phyloP scores from a whole-genome alignment of 2,888 invertebrate genomes.

The Tuta absoluta region DNA sequence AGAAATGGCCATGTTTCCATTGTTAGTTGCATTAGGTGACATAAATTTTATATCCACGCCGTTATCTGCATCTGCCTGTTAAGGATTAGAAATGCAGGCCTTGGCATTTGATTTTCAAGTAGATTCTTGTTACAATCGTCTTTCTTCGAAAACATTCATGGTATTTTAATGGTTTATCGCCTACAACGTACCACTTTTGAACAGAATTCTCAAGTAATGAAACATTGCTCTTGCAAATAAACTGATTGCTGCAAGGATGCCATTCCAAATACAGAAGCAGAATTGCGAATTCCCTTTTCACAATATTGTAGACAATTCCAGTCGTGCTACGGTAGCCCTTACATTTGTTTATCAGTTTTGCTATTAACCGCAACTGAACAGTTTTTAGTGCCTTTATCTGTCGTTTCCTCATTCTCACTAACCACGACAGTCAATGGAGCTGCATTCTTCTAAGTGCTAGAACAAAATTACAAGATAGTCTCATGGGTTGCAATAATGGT shows the following conservation, averaged over 20 bases:
- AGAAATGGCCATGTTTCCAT: conserved; percentile 32
- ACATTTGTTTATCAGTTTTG: conserved; percentile 21
- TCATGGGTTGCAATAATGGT: conserved; percentile 44
- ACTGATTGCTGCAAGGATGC: conserved; percentile 12
- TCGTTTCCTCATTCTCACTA: conserved; percentile 39
- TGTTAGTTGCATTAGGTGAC: conserved; percentile 16
- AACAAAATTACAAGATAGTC: conserved; percentile 54
- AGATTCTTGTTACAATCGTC: not conserved
- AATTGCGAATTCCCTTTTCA: conserved; percentile 17
- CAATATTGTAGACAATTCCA: conserved; percentile 15
- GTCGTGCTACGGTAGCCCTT: conserved; percentile 6
- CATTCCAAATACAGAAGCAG: conserved; percentile 19
- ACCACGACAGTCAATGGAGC: conserved; percentile 47
- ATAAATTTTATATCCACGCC: conserved; percentile 13
- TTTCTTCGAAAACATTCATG: not conserved
- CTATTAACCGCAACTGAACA: conserved; percentile 25
- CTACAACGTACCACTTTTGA: not conserved
- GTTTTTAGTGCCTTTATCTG: conserved; percentile 34
- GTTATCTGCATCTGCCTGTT: conserved; percentile 10
- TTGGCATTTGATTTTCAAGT: not conserved
- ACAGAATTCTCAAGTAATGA: conserved; percentile 10
- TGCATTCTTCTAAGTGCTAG: conserved; percentile 47
- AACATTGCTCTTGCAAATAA: conserved; percentile 14
- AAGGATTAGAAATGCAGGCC: not conserved
- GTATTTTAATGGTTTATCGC: not conserved